A percentile compares a stretch with the other conserved stretches of the same genome.
Evolutionary conservation across 2,797 vertebrate genomes (phyloP).

Genomic region (Vespertilio murinus): DNA sequence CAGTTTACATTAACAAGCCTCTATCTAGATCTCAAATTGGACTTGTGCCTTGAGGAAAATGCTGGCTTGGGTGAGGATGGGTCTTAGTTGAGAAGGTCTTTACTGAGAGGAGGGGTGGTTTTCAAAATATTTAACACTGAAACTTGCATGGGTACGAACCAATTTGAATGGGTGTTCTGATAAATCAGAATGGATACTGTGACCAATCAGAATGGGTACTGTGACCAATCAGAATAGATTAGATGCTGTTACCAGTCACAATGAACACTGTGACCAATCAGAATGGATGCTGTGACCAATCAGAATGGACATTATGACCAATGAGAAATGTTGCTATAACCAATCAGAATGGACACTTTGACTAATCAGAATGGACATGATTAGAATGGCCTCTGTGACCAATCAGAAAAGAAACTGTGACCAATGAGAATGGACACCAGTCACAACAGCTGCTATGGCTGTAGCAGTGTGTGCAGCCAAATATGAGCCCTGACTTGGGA

Average conservation of each 20-base stretch:
- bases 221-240: not conserved
- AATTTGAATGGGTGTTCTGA: not conserved
- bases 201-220: not conserved
- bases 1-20: not conserved
- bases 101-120: not conserved
- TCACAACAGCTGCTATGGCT: not conserved
- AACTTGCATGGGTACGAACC: not conserved
- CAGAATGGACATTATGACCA: not conserved
- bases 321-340: not conserved
- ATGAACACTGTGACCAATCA: not conserved
- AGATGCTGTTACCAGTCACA: too few species aligned
- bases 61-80: not conserved
- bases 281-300: not conserved
- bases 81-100: not conserved
- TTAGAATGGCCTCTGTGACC: not conserved
- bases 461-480: not conserved
- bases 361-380: not conserved
- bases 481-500: not conserved
- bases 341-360: not conserved
- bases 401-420: slow-evolving; percentile 2
- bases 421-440: not conserved
- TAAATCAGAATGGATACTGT: not conserved
- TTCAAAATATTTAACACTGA: slow-evolving; percentile 11
- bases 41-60: not conserved
- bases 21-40: not conserved